These are phyloP conservation scores for Centropristis striata DNA, from an alignment of 2,113 vertebrate genomes.

Conservation along the genomic window DNA sequence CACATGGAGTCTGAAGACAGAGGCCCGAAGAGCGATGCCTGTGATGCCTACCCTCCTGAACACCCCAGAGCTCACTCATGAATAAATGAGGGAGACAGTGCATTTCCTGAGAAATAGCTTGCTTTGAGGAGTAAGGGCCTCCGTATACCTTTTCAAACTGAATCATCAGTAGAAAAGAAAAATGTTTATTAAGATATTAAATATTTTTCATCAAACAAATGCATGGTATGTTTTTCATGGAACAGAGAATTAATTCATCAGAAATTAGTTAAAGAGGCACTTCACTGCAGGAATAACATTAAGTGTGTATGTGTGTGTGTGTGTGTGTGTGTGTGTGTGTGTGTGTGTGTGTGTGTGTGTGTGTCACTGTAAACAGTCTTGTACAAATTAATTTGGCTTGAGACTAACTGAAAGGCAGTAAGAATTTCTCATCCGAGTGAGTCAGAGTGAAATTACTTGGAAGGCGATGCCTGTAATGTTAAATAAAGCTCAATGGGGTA, in stretches of 20 bases:
- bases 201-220: background rate
- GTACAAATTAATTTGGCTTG: conserved; percentile 40
- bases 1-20: conserved; percentile 72
- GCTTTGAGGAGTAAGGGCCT: conserved; percentile 30
- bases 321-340: background rate
- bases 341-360: background rate
- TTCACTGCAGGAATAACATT: conserved; percentile 45
- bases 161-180: conserved; percentile 28
- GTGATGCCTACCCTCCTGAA: conserved; percentile 71
- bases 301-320: conserved; percentile 8
- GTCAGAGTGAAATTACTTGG: conserved; percentile 12
- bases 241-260: conserved; percentile 18
- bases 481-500: conserved; percentile 13
- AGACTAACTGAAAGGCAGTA: conserved; percentile 31
- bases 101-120: conserved; percentile 59
- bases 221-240: background rate
- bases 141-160: conserved; percentile 2
- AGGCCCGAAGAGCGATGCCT: conserved; percentile 71
- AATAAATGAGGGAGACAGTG: conserved; percentile 75
- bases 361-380: conserved; percentile 31
- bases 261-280: conserved; percentile 44
- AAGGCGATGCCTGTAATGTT: background rate
- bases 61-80: conserved; percentile 74
- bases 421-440: conserved; percentile 44
- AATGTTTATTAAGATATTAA: background rate